Evolutionary conservation across 2,113 vertebrate genomes (phyloP).

Genomic region (Chunga burmeisteri): DNA sequence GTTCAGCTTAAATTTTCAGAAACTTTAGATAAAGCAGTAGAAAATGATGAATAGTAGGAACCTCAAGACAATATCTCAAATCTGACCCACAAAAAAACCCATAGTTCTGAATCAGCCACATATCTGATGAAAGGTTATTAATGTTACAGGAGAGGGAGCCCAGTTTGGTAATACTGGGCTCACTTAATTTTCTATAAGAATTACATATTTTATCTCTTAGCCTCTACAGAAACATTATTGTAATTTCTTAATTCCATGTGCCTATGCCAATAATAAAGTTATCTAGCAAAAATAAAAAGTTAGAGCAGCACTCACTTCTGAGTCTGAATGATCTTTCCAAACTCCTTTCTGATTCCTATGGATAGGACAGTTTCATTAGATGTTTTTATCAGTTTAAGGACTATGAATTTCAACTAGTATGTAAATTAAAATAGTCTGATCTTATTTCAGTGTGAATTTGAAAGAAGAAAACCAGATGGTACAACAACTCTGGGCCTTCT

Average conservation of each 20-base stretch:
- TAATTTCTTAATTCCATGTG: background rate
- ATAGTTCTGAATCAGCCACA: background rate
- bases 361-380: background rate
- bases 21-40: background rate
- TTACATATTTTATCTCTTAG: background rate
- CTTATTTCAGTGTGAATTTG: slow-evolving; percentile 87
- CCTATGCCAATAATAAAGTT: background rate
- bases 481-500: slow-evolving; percentile 92
- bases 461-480: slow-evolving; percentile 88
- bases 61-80: background rate
- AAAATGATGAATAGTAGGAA: background rate
- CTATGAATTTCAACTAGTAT: background rate
- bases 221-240: background rate
- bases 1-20: background rate
- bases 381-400: background rate
- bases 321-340: background rate
- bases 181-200: background rate
- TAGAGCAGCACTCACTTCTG: background rate
- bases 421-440: background rate
- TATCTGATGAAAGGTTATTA: background rate
- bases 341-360: background rate
- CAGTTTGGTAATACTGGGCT: background rate
- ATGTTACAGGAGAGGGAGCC: background rate
- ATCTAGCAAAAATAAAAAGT: background rate
- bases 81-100: background rate